Evolutionary conservation across 2,113 vertebrate genomes (phyloP).

Genomic region (Coregonus clupeaformis): DNA sequence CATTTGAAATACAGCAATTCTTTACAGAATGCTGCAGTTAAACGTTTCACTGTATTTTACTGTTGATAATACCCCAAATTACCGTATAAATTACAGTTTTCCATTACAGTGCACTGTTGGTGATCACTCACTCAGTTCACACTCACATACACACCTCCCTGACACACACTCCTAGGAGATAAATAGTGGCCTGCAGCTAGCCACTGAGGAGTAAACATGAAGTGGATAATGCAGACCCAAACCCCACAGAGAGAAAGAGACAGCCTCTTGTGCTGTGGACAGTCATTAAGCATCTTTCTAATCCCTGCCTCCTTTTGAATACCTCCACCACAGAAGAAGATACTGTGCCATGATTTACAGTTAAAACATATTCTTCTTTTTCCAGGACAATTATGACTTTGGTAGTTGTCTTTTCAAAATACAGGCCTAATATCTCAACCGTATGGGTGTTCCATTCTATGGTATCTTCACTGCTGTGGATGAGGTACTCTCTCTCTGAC

Average conservation of each 20-base stretch:
- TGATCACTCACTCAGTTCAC: slow-evolving; percentile 25
- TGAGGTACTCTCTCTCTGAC: background rate
- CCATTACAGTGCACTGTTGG: too few relatives aligned
- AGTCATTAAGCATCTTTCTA: slow-evolving; percentile 42
- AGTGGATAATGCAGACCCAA: slow-evolving; percentile 28
- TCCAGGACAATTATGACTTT: background rate
- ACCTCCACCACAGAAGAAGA: slow-evolving; percentile 1
- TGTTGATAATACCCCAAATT: too few relatives aligned
- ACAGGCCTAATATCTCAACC: too few relatives aligned
- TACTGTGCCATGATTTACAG: slow-evolving; percentile 17
- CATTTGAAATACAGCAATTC: too few relatives aligned
- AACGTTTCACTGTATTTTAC: too few relatives aligned
- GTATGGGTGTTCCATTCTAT: too few relatives aligned
- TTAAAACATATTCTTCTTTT: slow-evolving; percentile 4
- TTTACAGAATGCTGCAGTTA: too few relatives aligned
- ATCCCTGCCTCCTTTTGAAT: slow-evolving; percentile 31
- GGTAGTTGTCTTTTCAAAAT: background rate
- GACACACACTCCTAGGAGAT: slow-evolving; percentile 51
- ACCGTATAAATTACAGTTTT: too few relatives aligned
- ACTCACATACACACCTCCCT: slow-evolving; percentile 32
- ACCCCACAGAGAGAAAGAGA: slow-evolving; percentile 26
- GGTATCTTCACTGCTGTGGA: background rate
- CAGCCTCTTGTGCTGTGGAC: slow-evolving; percentile 15
- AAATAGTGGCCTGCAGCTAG: slow-evolving; percentile 51
- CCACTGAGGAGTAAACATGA: slow-evolving; percentile 43